phyloP scores from a whole-genome alignment of 2,113 vertebrate genomes.

The Actenoides hombroni region DNA sequence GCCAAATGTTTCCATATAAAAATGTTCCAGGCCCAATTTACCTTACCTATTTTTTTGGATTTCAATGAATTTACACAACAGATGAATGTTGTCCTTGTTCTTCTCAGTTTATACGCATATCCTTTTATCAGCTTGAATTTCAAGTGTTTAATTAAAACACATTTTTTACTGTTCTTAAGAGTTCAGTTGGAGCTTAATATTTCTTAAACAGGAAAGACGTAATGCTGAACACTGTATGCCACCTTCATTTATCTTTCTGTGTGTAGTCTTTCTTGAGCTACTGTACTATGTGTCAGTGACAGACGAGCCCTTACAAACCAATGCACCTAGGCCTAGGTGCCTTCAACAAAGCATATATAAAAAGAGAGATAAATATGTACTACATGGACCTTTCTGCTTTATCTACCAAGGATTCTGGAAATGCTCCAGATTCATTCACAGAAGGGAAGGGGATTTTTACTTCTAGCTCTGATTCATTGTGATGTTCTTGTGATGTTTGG shows the following conservation, averaged over 20 bases:
- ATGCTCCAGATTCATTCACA: neutral
- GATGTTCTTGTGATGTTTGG: neutral
- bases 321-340: neutral
- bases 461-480: neutral
- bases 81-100: neutral
- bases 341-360: neutral
- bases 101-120: neutral
- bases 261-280: neutral
- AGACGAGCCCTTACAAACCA: neutral
- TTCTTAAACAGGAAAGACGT: neutral
- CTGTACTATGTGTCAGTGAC: neutral
- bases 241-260: neutral
- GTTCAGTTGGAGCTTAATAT: neutral
- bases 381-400: neutral
- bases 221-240: neutral
- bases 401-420: neutral
- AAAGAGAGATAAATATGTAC: neutral
- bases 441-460: neutral
- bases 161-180: neutral
- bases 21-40: neutral
- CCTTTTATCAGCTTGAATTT: neutral
- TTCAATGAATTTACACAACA: neutral
- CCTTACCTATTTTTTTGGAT: neutral
- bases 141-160: slow-evolving; percentile 17
- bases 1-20: neutral